Evolutionary conservation across 2,888 invertebrate species (phyloP).

Genomic region (Conistra vaccinii): DNA sequence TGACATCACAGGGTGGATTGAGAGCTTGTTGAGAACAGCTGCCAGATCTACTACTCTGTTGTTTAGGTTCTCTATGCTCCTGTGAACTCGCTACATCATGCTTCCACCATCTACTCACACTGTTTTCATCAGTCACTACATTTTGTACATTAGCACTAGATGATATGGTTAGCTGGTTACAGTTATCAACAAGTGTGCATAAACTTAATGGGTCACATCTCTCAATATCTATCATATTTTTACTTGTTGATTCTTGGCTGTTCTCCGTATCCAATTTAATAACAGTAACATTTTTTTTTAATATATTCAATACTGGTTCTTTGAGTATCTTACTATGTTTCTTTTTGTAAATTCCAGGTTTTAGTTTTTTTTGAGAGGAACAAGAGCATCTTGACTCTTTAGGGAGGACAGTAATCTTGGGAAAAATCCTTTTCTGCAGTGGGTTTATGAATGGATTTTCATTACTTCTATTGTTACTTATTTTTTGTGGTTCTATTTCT

Average conservation of each 20-base stretch:
- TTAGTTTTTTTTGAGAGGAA: conserved; percentile 73
- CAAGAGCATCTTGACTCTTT: conserved; percentile 79
- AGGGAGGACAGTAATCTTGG: conserved; percentile 66
- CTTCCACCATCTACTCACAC: conserved; percentile 82
- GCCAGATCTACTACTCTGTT: conserved; percentile 78
- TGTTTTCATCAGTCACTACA: conserved; percentile 63
- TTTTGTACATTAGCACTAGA: conserved; percentile 69
- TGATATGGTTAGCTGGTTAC: conserved; percentile 86
- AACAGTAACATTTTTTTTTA: conserved; percentile 74
- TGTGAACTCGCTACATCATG: conserved; percentile 69
- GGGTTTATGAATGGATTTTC: conserved; percentile 80
- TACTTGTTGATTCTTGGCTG: conserved; percentile 63
- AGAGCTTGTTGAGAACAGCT: conserved; percentile 95
- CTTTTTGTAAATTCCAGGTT: conserved; percentile 80
- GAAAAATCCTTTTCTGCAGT: conserved; percentile 58
- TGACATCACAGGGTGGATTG: conserved; percentile 95
- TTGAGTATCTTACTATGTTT: conserved; percentile 88
- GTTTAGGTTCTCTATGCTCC: conserved; percentile 73
- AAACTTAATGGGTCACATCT: conserved; percentile 79
- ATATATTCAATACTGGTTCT: conserved; percentile 90
- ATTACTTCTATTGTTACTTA: conserved; percentile 72
- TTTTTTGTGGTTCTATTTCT: conserved; percentile 89
- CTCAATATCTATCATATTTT: conserved; percentile 62
- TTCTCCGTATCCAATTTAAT: conserved; percentile 65
- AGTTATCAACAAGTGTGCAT: conserved; percentile 84